Base-by-base conservation (phyloP, 2,888 invertebrate genomes). In the Antitype chi region DNA sequence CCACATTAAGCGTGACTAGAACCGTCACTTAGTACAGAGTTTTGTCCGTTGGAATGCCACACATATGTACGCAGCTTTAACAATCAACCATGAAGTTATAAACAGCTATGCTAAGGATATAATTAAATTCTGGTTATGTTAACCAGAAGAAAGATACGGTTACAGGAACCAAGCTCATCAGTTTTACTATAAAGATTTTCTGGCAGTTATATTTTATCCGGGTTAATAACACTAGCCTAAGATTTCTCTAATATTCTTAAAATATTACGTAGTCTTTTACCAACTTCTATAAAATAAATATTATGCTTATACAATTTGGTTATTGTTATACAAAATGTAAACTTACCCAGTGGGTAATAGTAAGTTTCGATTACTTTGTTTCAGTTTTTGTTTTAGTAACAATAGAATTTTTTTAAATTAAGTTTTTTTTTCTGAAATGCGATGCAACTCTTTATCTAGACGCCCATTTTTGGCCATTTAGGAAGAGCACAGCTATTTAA, bases 71-170 rank as follows among this genome's bases (percentile, higher is more conserved):
- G 43, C 55, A 78, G 43, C 5, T n/a, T 32, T 70, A 57, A n/a
- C 57, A 77, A 57, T 32, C 25, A 59, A 59, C 20, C 53, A 57
- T 25, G 49, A 70, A 67, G 15, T 57, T 68, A 32, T 47, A 28
- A 59, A 75, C 66, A 62, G 23, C 38, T 80, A 60, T 43, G 23
- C 60, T 80, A 62, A 70, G 32, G n/a, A 53, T 67, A 52, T 55
- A n/a, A 68, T 49, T 47, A 20, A 68, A 25, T 38, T 70, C 73
- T 82, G 83, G 83, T 82, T 82, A 68, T 67, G 80, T 70, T 76
- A 82, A 82, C 80, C 76, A 76, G 63, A 49, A 49, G 0, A 9
- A 57, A 43, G 20, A 25, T 32, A 69, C n/a, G 68, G 57, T 59
- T 79, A 53, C n/a, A 55, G 20, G 17, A 67, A 80, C 80, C 64